Percentiles rank a stretch among this genome's conserved stretches.
Evolutionary conservation across 2,113 vertebrate genomes (phyloP).

Genomic region (Caretta caretta): DNA sequence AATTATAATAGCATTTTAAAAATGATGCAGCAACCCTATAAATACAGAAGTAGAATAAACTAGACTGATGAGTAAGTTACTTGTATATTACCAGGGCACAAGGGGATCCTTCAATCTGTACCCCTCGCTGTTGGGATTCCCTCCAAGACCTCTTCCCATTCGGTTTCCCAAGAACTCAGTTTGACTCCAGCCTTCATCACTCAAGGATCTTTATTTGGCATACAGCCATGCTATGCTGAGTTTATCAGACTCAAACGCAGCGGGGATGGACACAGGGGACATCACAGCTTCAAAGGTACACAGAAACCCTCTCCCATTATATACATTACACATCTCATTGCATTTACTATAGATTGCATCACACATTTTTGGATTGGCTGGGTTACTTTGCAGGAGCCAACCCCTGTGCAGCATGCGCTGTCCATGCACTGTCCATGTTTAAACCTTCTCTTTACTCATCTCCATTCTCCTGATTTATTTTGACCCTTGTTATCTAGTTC

Average conservation of each 20-base stretch:
- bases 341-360: not conserved
- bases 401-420: not conserved
- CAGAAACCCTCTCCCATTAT: not conserved
- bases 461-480: not conserved
- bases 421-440: not conserved
- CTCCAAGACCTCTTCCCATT: not conserved
- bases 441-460: not conserved
- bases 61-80: not conserved
- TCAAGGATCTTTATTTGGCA: not conserved
- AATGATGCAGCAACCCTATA: slow-evolving; percentile 36
- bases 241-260: not conserved
- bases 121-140: not conserved
- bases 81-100: not conserved
- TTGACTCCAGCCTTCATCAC: not conserved
- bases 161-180: not conserved
- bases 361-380: not conserved
- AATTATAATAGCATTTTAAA: not conserved
- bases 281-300: not conserved
- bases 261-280: not conserved
- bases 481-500: not conserved
- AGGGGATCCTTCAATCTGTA: not conserved
- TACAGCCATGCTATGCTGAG: not conserved
- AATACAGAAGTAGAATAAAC: not conserved
- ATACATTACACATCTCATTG: not conserved
- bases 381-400: not conserved